These are phyloP conservation scores for Drosophila nigricruria DNA, from an alignment of 2,888 invertebrate genomes.

Conservation along the genomic window DNA sequence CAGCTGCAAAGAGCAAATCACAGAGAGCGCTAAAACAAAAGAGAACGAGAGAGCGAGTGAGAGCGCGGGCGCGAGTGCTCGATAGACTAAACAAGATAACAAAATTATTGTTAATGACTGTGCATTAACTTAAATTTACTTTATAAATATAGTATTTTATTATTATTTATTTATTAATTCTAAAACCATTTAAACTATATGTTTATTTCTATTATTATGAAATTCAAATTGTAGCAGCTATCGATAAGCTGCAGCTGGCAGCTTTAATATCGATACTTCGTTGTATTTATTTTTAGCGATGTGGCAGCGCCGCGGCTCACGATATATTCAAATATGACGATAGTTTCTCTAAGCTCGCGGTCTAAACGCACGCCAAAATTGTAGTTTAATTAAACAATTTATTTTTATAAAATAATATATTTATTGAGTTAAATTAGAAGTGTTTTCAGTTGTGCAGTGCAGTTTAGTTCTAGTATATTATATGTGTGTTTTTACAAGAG, in stretches of 20 bases:
- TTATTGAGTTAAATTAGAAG: neutral
- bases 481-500: too few species aligned
- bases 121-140: too few species aligned
- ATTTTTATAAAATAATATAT: too few species aligned
- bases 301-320: neutral
- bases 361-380: neutral
- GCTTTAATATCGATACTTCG: neutral
- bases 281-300: slow-evolving; percentile 1
- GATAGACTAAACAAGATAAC: neutral
- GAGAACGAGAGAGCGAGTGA: neutral
- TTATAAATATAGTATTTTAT: neutral
- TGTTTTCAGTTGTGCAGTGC: too few species aligned
- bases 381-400: neutral
- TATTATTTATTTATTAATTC: neutral
- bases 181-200: neutral
- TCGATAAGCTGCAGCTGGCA: slow-evolving; percentile 2
- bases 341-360: neutral
- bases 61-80: slow-evolving; percentile 8
- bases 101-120: neutral
- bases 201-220: neutral
- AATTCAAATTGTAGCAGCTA: slow-evolving; percentile 1
- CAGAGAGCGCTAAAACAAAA: neutral
- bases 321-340: slow-evolving; percentile 5
- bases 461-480: too few species aligned
- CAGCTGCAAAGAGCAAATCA: slow-evolving; percentile 19